Base-by-base conservation (phyloP, 2,888 invertebrate genomes). In the Hydroisotoma schaefferi region DNA sequence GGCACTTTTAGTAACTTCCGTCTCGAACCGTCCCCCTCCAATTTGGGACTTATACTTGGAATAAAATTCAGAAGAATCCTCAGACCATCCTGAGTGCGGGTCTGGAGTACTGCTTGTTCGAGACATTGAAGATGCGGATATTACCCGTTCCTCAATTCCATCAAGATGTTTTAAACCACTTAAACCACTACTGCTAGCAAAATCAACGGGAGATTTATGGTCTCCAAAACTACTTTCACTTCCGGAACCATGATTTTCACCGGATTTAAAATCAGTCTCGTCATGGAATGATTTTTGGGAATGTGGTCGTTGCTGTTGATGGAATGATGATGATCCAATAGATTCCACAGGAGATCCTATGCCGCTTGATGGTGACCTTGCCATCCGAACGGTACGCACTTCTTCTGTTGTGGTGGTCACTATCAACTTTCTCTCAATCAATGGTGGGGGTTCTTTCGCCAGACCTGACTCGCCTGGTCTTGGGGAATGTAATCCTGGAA, bases 1-100 rank as follows among this genome's bases (percentile, higher is more conserved):
- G 78, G 87, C 88, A 76, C 88, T 82, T 68, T 85, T 81, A 74
- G 83, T 87, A 47, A 62, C 55, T 38, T 66, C 59, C 44, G 61
- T 72, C 87, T 83, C 75, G 84, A 84, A 47, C 84, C 82, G 66
- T 84, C 84, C 57, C 82, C 80, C 75, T 37, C 18, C 29, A 44
- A 23, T 52, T 40, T 59, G 63, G 15, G 59, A 59, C 49, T 63
- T 63, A 54, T 67, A 67, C 46, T 63, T 59, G 2, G 61, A 55
- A 38, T 67, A 67, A 61, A 63, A 67, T n/a, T 52, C 52, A 3
- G 22, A 12, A 28, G 37, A 37, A 15, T 52, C 52, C 10, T 52
- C 52, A 18, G 27, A 27, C 52, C 52, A 52, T 37, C 49, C 49
- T 10, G 10, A 8, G 15, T 33, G 33, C 5, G 40, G 40, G 23